Base-by-base conservation (phyloP, 2,888 invertebrate genomes). In the Hylaea fasciaria region DNA sequence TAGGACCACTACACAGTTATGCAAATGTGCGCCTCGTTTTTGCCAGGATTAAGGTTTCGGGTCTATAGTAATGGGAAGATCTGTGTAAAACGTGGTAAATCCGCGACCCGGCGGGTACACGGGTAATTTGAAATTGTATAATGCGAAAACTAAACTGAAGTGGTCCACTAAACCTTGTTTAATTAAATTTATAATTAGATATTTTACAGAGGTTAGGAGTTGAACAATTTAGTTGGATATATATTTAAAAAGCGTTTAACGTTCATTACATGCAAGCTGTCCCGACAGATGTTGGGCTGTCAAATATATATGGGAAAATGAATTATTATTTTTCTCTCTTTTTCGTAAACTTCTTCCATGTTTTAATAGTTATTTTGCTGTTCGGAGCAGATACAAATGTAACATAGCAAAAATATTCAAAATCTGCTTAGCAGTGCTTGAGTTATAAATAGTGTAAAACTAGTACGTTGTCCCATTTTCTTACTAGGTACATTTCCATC, bases 21-120 rank as follows among this genome's bases (percentile, higher is more conserved):
- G 80, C 77, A 80, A 80, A 80, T 80, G 72, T 73, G 69, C 63
- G 64, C 68, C 76, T 77, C 76, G 80, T 80, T 78, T 80, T 80
- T 80, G 76, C 77, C 66, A 70, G 80, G 80, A 79, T 80, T 79
- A 80, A 71, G 78, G 74, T 71, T 74, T 68, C 48, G 80, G 80
- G 79, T 77, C 74, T 79, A 80, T 80, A 78, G 77, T 80, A 80
- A 80, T 79, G 77, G 76, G 74, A 74, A 80, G 80, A 80, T 80
- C 79, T 78, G 80, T 80, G 80, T 80, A 73, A 74, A 79, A 77
- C 77, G 75, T 71, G 71, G 74, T 70, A 77, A 77, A 77, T 76
- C 79, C 70, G 72, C 73, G 68, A 78, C 78, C 78, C 76, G 60
- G 52, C 57, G 61, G 64, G 50, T 63, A 69, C 65, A 60, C 43